Conservation (phyloP, 1,140 invertebrate genomes). For the Rhyacophila brunnea region DNA sequence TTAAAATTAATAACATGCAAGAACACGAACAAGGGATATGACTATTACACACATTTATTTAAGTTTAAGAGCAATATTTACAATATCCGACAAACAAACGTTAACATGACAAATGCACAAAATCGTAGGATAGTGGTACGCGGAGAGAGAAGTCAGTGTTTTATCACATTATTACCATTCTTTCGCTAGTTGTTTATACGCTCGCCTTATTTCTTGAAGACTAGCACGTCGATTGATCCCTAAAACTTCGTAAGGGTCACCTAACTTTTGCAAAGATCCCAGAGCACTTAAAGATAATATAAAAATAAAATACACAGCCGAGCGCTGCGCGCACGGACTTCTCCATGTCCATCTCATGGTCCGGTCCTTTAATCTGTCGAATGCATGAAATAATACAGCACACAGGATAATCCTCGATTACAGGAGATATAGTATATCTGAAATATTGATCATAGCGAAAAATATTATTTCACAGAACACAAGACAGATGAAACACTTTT, state of each 20-base stretch:
- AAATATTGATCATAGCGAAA: slow-evolving; percentile 21
- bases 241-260: slow-evolving; percentile 83
- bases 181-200: slow-evolving; percentile 86
- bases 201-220: slow-evolving; percentile 79
- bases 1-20: background rate
- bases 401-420: background rate
- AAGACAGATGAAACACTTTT: slow-evolving; percentile 3
- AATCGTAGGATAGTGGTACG: too few species aligned
- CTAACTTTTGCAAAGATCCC: slow-evolving; percentile 54
- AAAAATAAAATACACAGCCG: slow-evolving; percentile 34
- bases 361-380: background rate
- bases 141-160: background rate
- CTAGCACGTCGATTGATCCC: slow-evolving; percentile 73
- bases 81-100: too few species aligned
- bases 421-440: slow-evolving; percentile 3
- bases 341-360: slow-evolving; percentile 42
- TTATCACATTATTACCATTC: slow-evolving; percentile 69
- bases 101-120: too few species aligned
- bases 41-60: too few species aligned
- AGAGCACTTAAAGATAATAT: slow-evolving; percentile 36
- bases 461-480: slow-evolving; percentile 6
- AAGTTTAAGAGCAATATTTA: too few species aligned
- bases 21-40: too few species aligned
- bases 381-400: slow-evolving; percentile 6
- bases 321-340: slow-evolving; percentile 41